These are phyloP conservation scores for Amphiura filiformis DNA, from an alignment of 35 echinoderm and acorn worm species.

Conservation along the genomic window DNA sequence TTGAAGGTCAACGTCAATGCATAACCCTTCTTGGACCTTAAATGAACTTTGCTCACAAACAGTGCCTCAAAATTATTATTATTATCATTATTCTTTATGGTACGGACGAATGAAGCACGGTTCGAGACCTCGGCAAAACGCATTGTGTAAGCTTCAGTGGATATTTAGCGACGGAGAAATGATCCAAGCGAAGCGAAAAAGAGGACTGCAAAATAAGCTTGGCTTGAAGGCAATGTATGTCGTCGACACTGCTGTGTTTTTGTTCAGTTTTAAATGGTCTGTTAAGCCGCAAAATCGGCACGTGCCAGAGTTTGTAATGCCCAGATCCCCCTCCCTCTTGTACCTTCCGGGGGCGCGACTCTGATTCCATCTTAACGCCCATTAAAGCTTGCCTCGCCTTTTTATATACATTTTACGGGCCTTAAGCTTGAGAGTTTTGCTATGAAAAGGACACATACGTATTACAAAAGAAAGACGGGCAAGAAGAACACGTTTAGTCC, in stretches of 20 bases:
- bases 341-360: not conserved
- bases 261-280: conserved; percentile 4
- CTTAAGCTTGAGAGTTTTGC: not conserved
- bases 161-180: not conserved
- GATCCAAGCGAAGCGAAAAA: not conserved
- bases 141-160: conserved; percentile 9
- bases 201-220: not conserved
- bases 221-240: not conserved
- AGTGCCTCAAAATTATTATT: not conserved
- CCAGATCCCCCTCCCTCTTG: not conserved
- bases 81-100: not conserved
- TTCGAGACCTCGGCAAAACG: not conserved
- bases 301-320: conserved; percentile 3
- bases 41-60: not conserved
- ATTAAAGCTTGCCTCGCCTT: not conserved
- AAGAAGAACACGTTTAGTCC: not conserved
- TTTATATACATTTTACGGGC: not conserved
- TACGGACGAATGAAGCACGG: not conserved
- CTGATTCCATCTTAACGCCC: not conserved
- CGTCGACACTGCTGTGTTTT: not conserved
- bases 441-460: not conserved
- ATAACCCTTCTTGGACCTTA: not conserved
- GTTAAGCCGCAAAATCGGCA: not conserved
- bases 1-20: no score
- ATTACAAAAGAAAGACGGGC: not conserved